Conservation (phyloP, 2,797 vertebrate genomes). For the Paratrypauchen microcephalus region DNA sequence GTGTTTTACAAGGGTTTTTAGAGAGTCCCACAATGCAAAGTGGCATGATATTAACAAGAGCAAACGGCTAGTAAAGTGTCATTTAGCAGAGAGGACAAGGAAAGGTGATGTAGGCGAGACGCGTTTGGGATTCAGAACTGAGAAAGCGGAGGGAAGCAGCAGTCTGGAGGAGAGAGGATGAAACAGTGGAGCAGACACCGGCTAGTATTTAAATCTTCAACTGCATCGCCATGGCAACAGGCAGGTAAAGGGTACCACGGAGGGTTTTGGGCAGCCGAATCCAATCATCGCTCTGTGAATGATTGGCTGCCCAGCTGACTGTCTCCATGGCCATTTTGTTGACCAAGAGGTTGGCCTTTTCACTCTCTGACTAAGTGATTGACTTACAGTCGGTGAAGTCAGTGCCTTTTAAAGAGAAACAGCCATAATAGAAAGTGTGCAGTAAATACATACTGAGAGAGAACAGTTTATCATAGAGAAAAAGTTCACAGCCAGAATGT, state of each 20-base stretch:
- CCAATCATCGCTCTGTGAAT: constrained; percentile 49
- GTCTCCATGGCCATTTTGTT: constrained; percentile 52
- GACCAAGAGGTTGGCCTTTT: constrained; percentile 65
- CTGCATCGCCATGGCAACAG: constrained; percentile 67
- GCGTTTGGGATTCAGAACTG: constrained; percentile 48
- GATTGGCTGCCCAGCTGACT: constrained; percentile 47
- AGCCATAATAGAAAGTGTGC: constrained; percentile 30
- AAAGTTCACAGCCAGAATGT: background rate
- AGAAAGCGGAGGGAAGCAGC: constrained; percentile 46
- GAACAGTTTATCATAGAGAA: constrained; percentile 16
- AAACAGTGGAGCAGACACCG: constrained; percentile 53
- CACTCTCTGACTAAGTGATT: constrained; percentile 56
- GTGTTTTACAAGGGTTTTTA: constrained; percentile 67
- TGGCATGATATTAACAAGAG: constrained; percentile 62
- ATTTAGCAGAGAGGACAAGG: constrained; percentile 60
- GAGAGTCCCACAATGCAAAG: constrained; percentile 64
- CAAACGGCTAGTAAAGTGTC: constrained; percentile 61
- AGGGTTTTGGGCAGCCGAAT: constrained; percentile 49
- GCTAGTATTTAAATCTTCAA: constrained; percentile 62
- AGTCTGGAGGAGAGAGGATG: constrained; percentile 56
- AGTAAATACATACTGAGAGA: constrained; percentile 7
- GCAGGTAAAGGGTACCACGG: constrained; percentile 49
- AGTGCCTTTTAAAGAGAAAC: constrained; percentile 41
- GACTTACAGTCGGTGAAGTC: constrained; percentile 59
- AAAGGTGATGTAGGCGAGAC: constrained; percentile 61